These are phyloP conservation scores for Trissolcus brochymenae DNA, from an alignment of 2,888 invertebrate species.

Conservation along the genomic window DNA sequence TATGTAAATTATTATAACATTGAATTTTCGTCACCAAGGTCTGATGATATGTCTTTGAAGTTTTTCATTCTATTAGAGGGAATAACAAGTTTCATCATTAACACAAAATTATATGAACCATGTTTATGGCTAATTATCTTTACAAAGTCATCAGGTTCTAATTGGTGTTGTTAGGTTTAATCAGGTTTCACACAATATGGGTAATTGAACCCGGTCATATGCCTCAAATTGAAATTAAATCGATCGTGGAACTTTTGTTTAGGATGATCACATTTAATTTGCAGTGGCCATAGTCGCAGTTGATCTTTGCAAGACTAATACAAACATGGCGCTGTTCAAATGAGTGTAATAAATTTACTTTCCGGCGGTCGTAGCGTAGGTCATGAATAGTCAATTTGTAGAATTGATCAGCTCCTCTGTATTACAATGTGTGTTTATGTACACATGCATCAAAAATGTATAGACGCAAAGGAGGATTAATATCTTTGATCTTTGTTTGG, in stretches of 20 bases:
- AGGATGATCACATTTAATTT: slow-evolving; percentile 3
- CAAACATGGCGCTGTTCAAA: not conserved
- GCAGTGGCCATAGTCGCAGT: not conserved
- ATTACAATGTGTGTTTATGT: slow-evolving; percentile 3
- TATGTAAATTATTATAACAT: no score
- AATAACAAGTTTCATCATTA: no score
- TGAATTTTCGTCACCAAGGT: no score
- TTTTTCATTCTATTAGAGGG: no score
- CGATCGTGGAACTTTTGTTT: not conserved
- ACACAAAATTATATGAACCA: not conserved
- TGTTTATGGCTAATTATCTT: not conserved
- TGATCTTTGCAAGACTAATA: not conserved
- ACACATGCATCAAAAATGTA: not conserved
- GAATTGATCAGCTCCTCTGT: not conserved
- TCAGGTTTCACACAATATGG: not conserved
- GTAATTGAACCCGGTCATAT: slow-evolving; percentile 4
- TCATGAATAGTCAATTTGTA: slow-evolving; percentile 3
- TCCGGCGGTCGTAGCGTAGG: not conserved
- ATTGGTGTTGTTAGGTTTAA: slow-evolving; percentile 15
- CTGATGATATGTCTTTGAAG: no score
- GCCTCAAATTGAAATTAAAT: slow-evolving; percentile 4
- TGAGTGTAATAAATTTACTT: not conserved
- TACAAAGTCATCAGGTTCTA: not conserved
- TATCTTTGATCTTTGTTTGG: no score
- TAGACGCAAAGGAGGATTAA: no score